Evolutionary conservation across 2,888 invertebrate genomes (phyloP).

Genomic region (Hedya salicella): DNA sequence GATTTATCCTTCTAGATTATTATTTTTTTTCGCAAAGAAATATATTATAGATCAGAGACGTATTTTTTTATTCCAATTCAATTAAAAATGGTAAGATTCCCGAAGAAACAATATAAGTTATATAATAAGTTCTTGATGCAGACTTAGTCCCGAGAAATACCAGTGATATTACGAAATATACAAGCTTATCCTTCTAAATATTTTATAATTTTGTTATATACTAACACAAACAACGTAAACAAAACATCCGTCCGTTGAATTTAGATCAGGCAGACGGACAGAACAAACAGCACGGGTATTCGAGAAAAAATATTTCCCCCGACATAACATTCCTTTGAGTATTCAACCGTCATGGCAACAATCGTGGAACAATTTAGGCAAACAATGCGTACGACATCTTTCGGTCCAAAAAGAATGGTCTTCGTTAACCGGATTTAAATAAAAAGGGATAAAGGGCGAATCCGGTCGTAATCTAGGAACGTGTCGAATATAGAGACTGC

Average conservation of each 20-base stretch:
- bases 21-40: too few relatives aligned
- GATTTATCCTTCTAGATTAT: too few relatives aligned
- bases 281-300: conserved; percentile 34
- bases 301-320: conserved; percentile 36
- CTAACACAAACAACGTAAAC: conserved; percentile 33
- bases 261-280: conserved; percentile 41
- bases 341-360: conserved; percentile 39
- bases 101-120: too few relatives aligned
- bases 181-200: neutral
- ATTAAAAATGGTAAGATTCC: too few relatives aligned
- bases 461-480: neutral
- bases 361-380: conserved; percentile 41
- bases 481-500: neutral
- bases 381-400: conserved; percentile 39
- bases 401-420: conserved; percentile 26
- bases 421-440: conserved; percentile 28
- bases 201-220: conserved; percentile 11
- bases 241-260: conserved; percentile 35
- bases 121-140: too few relatives aligned
- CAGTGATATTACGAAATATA: too few relatives aligned
- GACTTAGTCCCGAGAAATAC: too few relatives aligned
- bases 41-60: too few relatives aligned
- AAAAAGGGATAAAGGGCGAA: conserved; percentile 30
- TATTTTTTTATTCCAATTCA: too few relatives aligned
- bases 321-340: conserved; percentile 40